These are phyloP conservation scores for Cheilosia urbana DNA, from an alignment of 2,888 invertebrate genomes.

Conservation along the genomic window DNA sequence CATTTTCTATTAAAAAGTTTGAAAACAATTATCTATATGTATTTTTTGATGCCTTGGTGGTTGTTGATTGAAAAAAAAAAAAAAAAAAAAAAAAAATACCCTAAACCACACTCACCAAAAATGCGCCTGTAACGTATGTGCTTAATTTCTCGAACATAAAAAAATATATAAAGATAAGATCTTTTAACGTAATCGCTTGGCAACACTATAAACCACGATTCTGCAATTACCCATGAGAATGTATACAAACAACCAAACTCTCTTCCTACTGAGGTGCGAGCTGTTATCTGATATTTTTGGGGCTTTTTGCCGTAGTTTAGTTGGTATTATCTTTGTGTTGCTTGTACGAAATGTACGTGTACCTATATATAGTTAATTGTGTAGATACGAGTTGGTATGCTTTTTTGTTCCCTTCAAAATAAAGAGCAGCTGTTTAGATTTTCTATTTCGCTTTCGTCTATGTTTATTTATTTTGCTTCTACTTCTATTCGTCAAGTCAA, in stretches of 20 bases:
- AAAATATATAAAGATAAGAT: not conserved
- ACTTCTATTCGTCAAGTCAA: not conserved
- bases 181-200: not conserved
- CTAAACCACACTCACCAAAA: no score
- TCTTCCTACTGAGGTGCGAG: not conserved
- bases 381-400: not conserved
- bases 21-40: no score
- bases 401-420: not conserved
- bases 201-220: conserved; percentile 16
- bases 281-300: not conserved
- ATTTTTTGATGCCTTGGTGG: no score
- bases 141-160: no score
- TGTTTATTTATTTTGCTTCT: conserved; percentile 21
- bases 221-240: not conserved
- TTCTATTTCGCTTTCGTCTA: not conserved
- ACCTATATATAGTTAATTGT: not conserved
- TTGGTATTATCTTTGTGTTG: not conserved
- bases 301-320: not conserved
- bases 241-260: not conserved
- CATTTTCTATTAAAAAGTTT: no score
- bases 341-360: no score
- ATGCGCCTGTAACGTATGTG: no score
- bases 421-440: conserved; percentile 27
- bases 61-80: no score
- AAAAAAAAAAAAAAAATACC: no score